phyloP scores from a whole-genome alignment of 2,797 vertebrate genomes.

The Tachyglossus aculeatus region DNA sequence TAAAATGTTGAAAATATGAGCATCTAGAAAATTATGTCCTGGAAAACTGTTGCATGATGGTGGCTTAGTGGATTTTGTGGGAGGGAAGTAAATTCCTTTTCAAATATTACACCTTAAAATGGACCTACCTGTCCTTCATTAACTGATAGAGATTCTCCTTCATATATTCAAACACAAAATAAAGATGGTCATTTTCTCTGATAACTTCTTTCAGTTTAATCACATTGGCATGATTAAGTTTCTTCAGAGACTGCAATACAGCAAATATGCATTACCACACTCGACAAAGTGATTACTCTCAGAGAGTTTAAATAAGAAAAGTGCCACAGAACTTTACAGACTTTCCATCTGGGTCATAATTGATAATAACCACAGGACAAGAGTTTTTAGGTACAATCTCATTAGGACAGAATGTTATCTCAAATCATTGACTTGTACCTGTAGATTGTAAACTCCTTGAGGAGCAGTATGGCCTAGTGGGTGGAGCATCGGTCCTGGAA shows the following conservation, averaged over 20 bases:
- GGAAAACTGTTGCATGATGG: too few relatives aligned
- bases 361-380: not conserved
- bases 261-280: not conserved
- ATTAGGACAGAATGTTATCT: too few relatives aligned
- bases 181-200: slow-evolving; percentile 96
- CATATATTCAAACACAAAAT: slow-evolving; percentile 99
- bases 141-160: slow-evolving; percentile 99
- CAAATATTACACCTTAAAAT: not conserved
- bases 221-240: slow-evolving; percentile 96
- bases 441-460: too few relatives aligned
- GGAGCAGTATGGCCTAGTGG: too few relatives aligned
- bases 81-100: not conserved
- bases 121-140: slow-evolving; percentile 94
- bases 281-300: not conserved
- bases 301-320: not conserved
- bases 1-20: slow-evolving; percentile 2
- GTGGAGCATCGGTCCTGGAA: too few relatives aligned
- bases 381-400: too few relatives aligned
- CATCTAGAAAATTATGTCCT: not conserved
- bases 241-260: slow-evolving; percentile 92
- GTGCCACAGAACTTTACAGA: slow-evolving; percentile 3
- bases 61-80: too few relatives aligned
- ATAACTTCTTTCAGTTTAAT: slow-evolving; percentile 98
- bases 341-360: not conserved
- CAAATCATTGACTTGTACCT: too few relatives aligned